Base-by-base conservation (phyloP, 2,797 vertebrate genomes). In the Balearica regulorum region DNA sequence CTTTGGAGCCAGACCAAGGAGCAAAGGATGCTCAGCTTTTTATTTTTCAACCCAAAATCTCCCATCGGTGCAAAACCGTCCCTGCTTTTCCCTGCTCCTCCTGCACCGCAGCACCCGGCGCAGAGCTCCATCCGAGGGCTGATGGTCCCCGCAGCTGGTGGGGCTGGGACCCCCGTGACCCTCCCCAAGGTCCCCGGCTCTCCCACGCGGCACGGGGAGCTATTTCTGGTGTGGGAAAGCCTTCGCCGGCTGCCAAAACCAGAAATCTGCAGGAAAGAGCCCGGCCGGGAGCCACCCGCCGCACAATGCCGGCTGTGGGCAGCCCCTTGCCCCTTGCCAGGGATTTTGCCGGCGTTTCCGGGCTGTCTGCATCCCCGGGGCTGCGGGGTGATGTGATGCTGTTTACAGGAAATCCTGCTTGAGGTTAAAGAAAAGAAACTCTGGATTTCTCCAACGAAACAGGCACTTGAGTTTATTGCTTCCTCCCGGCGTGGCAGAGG, bases 221-320 rank as follows among this genome's bases (percentile, higher is more conserved):
- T 57, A 16, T 78, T 92, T 58, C 72, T 48, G 61, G 13, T 7
- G 8, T 0, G 5, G 61, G 39, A 19, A 49, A 65, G 71, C 37
- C 60, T 82, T 51, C 8, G 1, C 44, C 4, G 0, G 55, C 86
- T 68, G n/a, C 83, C 61, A 81, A 16, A 64, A 5, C 55, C 53
- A 62, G 55, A 64, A 77, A 93, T 70, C 49, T 80, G 60, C 54
- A 57, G 73, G 78, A 73, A 89, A 70, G 46, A 41, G 37, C 19
- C 49, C 10, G 2, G 11, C 26, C 1, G 4, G 69, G 35, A 76
- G 57, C 68, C 7, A 1, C 29, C 51, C 3, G 1, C 12, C 2
- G 8, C 44, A 55, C 54, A 41, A 8, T 28, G 65, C 16, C 2
- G 2, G 39, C 39, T 55, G 26, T 51, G 76, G 60, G 68, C 65